Base-by-base conservation (phyloP, 2,888 invertebrate genomes). In the Hyposoter dolosus region DNA sequence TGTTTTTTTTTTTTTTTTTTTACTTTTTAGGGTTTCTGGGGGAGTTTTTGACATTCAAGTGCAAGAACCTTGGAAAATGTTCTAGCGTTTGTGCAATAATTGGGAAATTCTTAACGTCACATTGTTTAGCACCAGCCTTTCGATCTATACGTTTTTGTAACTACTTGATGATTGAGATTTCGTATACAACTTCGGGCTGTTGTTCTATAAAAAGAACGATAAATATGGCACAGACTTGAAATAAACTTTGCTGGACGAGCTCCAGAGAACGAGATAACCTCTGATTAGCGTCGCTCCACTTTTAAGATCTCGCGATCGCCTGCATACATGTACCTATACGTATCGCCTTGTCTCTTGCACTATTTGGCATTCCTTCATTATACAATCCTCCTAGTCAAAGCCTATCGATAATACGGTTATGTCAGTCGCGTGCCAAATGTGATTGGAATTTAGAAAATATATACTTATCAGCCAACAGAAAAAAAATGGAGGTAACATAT, bases 211-310 rank as follows among this genome's bases (percentile, higher is more conserved):
- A n/a, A 45, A 19, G 40, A 23, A 47, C 56, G 65, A 81, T 81
- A 84, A 82, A 84, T 78, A 84, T 74, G 74, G 35, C 72, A 66
- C 77, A 53, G 81, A 53, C 82, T 84, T 47, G 78, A 69, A 86
- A 69, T 82, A 74, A 86, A 84, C 69, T 86, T 81, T 78, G 66
- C 23, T 86, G 84, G 84, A 84, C 65, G 82, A 19, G 35, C 84
- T 81, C 81, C 86, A 81, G 53, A 82, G 75, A 72, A 68, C 45
- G 53, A 79, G 81, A 84, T 78, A 84, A 77, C 84, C 63, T 56
- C 63, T 82, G 84, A 84, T 86, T 84, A 81, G 82, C 68, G 78
- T 56, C 74, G 74, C 80, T 81, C 66, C 77, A 77, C 28, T 81
- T 81, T 72, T 77, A 66, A 77, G 66, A 77, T 77, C 77, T 69